phyloP scores from a whole-genome alignment of 2,888 invertebrate species.

The Hymenopus coronatus region DNA sequence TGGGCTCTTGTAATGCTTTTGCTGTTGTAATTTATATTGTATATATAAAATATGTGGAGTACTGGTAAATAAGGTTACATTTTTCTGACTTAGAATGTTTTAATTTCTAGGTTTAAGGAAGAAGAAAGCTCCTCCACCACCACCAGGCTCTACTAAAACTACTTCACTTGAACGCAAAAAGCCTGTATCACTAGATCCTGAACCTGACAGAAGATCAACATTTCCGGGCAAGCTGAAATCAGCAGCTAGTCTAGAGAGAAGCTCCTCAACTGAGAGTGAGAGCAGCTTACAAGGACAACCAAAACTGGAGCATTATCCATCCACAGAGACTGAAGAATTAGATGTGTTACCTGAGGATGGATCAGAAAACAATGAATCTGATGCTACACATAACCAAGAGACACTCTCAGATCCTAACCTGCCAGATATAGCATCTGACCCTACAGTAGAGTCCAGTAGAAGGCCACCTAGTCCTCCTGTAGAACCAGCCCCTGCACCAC shows the following conservation, averaged over 20 bases:
- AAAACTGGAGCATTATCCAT: background rate
- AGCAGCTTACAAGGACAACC: background rate
- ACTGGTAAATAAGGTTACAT: too few species aligned
- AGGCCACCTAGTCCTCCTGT: background rate
- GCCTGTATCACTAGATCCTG: background rate
- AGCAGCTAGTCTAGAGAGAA: background rate
- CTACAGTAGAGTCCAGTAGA: background rate
- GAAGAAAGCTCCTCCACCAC: conserved; percentile 58
- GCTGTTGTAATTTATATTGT: background rate
- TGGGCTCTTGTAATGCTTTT: background rate
- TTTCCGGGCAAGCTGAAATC: background rate
- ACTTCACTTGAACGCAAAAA: conserved; percentile 16
- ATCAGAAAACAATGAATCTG: background rate
- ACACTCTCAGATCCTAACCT: background rate
- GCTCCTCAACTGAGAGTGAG: background rate
- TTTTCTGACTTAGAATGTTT: conserved; percentile 26
- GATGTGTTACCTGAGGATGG: background rate
- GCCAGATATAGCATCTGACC: background rate
- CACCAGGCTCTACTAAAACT: conserved; percentile 3
- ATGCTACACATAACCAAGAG: background rate
- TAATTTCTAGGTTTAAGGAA: conserved; percentile 52
- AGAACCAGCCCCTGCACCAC: background rate
- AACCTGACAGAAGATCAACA: conserved; percentile 10
- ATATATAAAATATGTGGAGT: background rate
- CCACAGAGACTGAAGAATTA: background rate